Conservation (phyloP, 2,797 vertebrate species). For the Sciaenops ocellatus region DNA sequence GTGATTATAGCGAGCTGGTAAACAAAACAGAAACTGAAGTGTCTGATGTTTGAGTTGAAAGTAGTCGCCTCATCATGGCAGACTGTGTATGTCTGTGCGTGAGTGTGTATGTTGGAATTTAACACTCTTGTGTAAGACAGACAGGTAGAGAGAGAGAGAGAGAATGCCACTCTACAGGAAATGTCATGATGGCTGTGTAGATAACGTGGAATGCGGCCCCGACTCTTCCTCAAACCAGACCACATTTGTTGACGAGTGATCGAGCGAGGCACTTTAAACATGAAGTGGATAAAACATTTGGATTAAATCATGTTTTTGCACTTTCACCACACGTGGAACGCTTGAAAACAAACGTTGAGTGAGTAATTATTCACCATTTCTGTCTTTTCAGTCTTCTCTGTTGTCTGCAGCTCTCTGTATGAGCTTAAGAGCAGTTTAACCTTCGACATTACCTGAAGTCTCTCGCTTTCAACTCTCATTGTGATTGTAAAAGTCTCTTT, state of each 20-base stretch:
- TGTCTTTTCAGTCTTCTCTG: not conserved
- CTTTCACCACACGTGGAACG: not conserved
- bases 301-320: not conserved
- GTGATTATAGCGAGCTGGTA: not conserved
- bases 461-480: not conserved
- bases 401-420: not conserved
- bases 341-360: not conserved
- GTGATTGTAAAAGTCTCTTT: not conserved
- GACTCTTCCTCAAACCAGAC: not conserved
- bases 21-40: conserved; percentile 3
- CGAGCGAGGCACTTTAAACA: conserved; percentile 2
- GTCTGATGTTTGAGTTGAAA: conserved; percentile 15
- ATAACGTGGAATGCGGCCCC: conserved; percentile 45
- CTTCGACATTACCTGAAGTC: not conserved
- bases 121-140: conserved; percentile 18
- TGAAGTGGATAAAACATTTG: not conserved
- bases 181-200: conserved; percentile 23
- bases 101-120: conserved; percentile 11
- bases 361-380: conserved; percentile 23
- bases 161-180: conserved; percentile 76
- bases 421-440: not conserved
- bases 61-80: conserved; percentile 20
- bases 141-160: not conserved
- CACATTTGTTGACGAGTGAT: not conserved
- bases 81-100: not conserved